Conservation (phyloP, 2,113 vertebrate species). For the Crotalus viridis region DNA sequence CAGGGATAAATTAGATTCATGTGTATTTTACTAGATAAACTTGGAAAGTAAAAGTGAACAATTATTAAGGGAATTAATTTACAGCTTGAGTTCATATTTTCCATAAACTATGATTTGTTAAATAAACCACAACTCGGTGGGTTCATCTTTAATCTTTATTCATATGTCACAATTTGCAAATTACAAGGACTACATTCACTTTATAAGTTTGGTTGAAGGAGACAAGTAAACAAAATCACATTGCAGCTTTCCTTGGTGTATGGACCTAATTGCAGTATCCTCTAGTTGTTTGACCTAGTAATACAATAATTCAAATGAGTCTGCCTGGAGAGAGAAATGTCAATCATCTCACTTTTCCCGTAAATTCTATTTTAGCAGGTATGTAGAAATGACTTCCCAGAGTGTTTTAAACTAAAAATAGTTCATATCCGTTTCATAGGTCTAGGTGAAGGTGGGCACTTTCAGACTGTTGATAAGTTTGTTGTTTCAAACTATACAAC, state of each 20-base stretch:
- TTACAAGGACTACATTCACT: background rate
- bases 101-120: background rate
- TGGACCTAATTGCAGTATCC: background rate
- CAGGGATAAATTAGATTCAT: background rate
- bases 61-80: background rate
- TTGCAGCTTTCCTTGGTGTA: background rate
- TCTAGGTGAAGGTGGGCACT: background rate
- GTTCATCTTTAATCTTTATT: background rate
- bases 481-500: background rate
- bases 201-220: background rate
- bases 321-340: background rate
- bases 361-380: background rate
- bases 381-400: background rate
- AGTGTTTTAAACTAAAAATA: background rate
- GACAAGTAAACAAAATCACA: background rate
- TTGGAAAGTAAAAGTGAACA: background rate
- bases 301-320: background rate
- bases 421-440: background rate
- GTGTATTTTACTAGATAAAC: background rate
- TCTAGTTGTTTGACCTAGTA: background rate
- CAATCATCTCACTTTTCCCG: background rate
- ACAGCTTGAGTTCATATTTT: background rate
- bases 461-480: background rate
- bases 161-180: background rate
- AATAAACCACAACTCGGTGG: background rate